phyloP scores from a whole-genome alignment of 2,113 vertebrate genomes.

The Hypocryptadius cinnamomeus region DNA sequence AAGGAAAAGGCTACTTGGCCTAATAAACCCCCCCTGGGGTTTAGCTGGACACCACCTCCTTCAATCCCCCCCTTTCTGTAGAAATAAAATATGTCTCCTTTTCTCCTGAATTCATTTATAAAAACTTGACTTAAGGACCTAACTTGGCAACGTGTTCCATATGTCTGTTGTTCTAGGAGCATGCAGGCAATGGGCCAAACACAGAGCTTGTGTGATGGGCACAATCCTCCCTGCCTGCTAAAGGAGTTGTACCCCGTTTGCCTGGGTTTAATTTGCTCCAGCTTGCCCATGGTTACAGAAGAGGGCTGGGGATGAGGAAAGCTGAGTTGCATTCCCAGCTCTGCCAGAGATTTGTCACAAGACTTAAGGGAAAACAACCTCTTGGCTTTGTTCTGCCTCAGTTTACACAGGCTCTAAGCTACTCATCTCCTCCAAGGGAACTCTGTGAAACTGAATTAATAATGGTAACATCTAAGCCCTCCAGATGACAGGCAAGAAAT shows the following conservation, averaged over 20 bases:
- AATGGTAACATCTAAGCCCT: background rate
- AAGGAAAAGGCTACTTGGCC: constrained; percentile 53
- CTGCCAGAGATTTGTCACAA: constrained; percentile 4
- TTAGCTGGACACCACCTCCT: constrained; percentile 31
- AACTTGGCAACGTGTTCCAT: constrained; percentile 45
- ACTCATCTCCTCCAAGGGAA: background rate
- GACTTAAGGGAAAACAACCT: constrained; percentile 30
- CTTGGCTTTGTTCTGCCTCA: constrained; percentile 35
- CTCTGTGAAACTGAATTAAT: background rate
- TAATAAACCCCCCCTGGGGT: constrained; percentile 37
- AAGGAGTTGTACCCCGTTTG: background rate
- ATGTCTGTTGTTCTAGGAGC: constrained; percentile 49
- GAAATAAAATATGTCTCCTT: constrained; percentile 47
- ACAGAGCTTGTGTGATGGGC: background rate
- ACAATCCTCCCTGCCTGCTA: background rate
- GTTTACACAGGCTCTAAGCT: constrained; percentile 26
- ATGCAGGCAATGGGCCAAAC: background rate
- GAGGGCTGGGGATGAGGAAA: background rate
- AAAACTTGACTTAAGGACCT: constrained; percentile 46
- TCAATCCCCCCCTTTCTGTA: background rate
- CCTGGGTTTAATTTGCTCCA: constrained; percentile 48
- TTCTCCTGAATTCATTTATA: constrained; percentile 49
- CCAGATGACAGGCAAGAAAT: background rate
- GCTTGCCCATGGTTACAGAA: background rate
- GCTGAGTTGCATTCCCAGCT: constrained; percentile 9